phyloP scores from a whole-genome alignment of 2,888 invertebrate genomes.

The Plagodis pulveraria region DNA sequence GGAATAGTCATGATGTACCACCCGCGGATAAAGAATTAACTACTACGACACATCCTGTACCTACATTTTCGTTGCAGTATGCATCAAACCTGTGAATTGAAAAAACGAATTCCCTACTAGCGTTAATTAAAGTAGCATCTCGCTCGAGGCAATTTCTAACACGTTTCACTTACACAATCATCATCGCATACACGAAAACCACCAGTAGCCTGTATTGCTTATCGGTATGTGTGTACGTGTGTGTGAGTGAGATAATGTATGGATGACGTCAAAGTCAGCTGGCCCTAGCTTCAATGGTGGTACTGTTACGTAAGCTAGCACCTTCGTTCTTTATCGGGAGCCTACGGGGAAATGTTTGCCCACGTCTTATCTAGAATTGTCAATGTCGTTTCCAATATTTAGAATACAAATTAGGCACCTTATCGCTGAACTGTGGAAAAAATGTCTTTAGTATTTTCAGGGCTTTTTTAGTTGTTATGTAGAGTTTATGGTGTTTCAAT shows the following conservation, averaged over 20 bases:
- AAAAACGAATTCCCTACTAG: not conserved
- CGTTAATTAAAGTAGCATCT: not conserved
- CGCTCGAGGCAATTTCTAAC: slow-evolving; percentile 2
- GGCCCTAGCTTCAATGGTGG: slow-evolving; percentile 18
- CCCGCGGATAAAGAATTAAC: no score
- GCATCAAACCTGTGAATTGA: no score
- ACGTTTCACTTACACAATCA: not conserved
- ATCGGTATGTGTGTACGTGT: slow-evolving; percentile 21
- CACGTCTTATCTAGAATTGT: slow-evolving; percentile 7
- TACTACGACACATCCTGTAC: no score
- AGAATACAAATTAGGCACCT: slow-evolving; percentile 1
- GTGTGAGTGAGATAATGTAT: slow-evolving; percentile 29
- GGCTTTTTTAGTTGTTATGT: not conserved
- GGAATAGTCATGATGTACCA: no score
- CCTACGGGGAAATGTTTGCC: slow-evolving; percentile 10
- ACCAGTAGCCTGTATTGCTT: slow-evolving; percentile 6
- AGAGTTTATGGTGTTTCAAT: no score
- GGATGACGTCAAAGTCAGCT: slow-evolving; percentile 27
- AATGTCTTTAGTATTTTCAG: not conserved
- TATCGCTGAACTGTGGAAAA: slow-evolving; percentile 1
- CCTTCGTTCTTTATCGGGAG: slow-evolving; percentile 15
- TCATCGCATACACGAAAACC: slow-evolving; percentile 9
- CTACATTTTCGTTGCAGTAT: no score
- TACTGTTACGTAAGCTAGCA: slow-evolving; percentile 18
- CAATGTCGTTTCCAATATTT: slow-evolving; percentile 11